Conservation (phyloP, 2,797 vertebrate species). For the Alcedo atthis region DNA sequence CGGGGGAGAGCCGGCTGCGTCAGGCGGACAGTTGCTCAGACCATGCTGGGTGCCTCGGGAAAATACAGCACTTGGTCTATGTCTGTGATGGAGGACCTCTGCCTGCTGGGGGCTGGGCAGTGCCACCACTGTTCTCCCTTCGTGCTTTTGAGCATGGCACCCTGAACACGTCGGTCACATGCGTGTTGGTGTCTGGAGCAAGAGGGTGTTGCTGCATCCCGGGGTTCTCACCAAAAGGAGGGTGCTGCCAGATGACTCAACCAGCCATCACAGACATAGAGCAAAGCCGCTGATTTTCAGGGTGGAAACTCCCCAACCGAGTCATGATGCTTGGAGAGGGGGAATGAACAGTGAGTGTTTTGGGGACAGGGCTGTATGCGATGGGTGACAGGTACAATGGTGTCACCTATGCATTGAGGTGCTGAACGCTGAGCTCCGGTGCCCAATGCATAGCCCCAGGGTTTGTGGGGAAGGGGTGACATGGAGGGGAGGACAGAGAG, state of each 20-base stretch:
- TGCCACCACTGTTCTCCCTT: neutral
- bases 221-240: conserved; percentile 36
- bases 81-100: conserved; percentile 71
- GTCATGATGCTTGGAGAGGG: conserved; percentile 66
- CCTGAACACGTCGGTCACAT: neutral
- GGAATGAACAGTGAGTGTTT: conserved; percentile 68
- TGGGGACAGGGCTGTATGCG: conserved; percentile 6
- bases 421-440: conserved; percentile 3
- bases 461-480: conserved; percentile 49
- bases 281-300: conserved; percentile 78
- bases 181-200: neutral
- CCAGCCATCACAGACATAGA: conserved; percentile 79
- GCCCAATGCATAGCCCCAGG: conserved; percentile 74
- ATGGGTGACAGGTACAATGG: conserved; percentile 58
- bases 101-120: neutral
- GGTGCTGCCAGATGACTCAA: neutral
- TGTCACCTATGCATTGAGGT: conserved; percentile 70
- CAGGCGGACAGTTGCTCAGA: neutral
- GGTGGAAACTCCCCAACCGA: conserved; percentile 66
- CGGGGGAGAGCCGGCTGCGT: neutral
- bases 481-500: conserved; percentile 46
- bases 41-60: conserved; percentile 69
- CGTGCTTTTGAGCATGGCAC: conserved; percentile 38
- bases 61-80: conserved; percentile 79
- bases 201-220: neutral